A percentile compares a stretch with the other conserved stretches of the same genome.
These are phyloP conservation scores for Eriocheir sinensis DNA, from an alignment of 1,140 invertebrate genomes.

Conservation along the genomic window DNA sequence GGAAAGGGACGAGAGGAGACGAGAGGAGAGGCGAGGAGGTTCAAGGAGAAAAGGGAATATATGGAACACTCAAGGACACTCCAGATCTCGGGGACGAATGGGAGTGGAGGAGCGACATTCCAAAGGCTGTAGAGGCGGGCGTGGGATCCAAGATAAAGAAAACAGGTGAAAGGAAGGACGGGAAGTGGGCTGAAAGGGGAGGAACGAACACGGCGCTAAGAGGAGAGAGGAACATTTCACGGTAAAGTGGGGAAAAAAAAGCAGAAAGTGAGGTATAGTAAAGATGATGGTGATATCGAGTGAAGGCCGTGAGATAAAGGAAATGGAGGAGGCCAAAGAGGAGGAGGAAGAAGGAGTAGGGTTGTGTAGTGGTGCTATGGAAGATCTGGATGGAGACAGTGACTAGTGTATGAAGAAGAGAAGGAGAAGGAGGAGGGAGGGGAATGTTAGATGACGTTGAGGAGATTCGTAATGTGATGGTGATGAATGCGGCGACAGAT, in stretches of 20 bases:
- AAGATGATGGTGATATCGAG: not conserved
- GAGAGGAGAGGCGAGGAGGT: not conserved
- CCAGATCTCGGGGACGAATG: not conserved
- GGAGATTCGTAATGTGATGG: constrained; percentile 25
- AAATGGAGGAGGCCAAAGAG: not conserved
- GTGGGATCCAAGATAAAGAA: not conserved
- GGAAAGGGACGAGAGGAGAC: not conserved
- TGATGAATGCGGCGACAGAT: not conserved
- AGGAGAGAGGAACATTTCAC: not conserved
- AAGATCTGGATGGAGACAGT: not conserved
- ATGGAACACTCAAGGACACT: constrained; percentile 2
- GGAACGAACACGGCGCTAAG: not conserved
- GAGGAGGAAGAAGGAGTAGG: not conserved
- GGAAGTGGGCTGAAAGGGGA: not conserved
- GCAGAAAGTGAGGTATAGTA: not conserved
- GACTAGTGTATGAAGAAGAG: not conserved
- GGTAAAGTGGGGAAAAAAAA: not conserved
- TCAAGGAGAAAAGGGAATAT: not conserved
- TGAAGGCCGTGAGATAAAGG: not conserved
- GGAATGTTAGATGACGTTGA: not conserved
- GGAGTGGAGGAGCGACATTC: not conserved
- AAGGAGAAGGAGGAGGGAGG: not conserved
- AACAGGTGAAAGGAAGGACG: not conserved
- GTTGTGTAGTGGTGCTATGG: not conserved
- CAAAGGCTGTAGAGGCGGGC: not conserved